Evolutionary conservation across 2,888 invertebrate species (phyloP).

Genomic region (Eupsilia transversa): DNA sequence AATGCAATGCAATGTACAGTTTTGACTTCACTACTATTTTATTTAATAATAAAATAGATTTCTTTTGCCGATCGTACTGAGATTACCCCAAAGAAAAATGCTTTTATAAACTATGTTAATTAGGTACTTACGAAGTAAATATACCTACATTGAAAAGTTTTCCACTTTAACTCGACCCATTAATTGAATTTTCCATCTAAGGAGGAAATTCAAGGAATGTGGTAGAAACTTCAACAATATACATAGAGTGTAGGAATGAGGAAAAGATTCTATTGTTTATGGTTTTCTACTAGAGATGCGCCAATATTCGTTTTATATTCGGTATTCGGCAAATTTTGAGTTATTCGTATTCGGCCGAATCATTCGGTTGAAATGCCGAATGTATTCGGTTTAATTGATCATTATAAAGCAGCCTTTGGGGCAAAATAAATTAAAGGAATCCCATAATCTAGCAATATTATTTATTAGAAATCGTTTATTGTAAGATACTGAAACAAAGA

Average conservation of each 20-base stretch:
- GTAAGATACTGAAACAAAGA: too few species aligned
- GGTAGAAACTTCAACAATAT: slow-evolving; percentile 38
- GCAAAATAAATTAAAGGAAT: too few species aligned
- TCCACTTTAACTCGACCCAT: slow-evolving; percentile 38
- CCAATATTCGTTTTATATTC: too few species aligned
- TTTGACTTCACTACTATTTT: too few species aligned
- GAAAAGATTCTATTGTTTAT: slow-evolving; percentile 38
- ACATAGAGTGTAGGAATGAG: slow-evolving; percentile 30
- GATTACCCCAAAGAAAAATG: neutral
- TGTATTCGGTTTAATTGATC: too few species aligned
- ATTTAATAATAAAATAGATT: neutral
- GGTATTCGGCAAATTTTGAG: too few species aligned
- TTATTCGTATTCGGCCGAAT: too few species aligned
- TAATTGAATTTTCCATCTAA: slow-evolving; percentile 48
- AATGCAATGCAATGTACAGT: too few species aligned
- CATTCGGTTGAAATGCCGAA: too few species aligned
- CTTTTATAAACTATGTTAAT: slow-evolving; percentile 4
- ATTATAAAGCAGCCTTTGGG: too few species aligned
- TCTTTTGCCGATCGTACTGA: neutral
- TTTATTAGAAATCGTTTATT: too few species aligned
- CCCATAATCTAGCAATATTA: too few species aligned
- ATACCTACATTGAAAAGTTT: slow-evolving; percentile 31
- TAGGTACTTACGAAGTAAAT: slow-evolving; percentile 23
- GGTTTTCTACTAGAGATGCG: neutral
- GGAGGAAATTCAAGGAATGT: slow-evolving; percentile 32